Evolutionary conservation across 2,113 vertebrate genomes (phyloP).

Genomic region (Xenopus tropicalis): UCB_Xtro_10.0 CM004451.2:32573001-32573500

Average conservation of each 20-base stretch:
- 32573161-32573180: no score
- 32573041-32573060: slow-evolving; percentile 34
- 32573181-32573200: no score
- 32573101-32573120: no score
- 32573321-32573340: slow-evolving; percentile 93
- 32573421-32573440: slow-evolving; percentile 92
- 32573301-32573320: slow-evolving; percentile 88
- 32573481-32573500: background rate
- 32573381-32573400: slow-evolving; percentile 96
- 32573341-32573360: slow-evolving; percentile 86
- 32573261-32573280: slow-evolving; percentile 95
- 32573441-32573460: slow-evolving; percentile 94
- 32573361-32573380: slow-evolving; percentile 98
- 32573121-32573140: no score
- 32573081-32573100: no score
- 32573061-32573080: no score
- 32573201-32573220: no score
- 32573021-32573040: slow-evolving; percentile 91
- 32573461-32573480: slow-evolving; percentile 89
- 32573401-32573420: slow-evolving; percentile 91
- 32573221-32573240: no score
- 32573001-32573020: slow-evolving; percentile 94
- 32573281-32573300: slow-evolving; percentile 95
- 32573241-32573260: slow-evolving; percentile 69
- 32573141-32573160: no score